phyloP scores from a whole-genome alignment of 2,113 vertebrate species.

The Tor tambroides region DNA sequence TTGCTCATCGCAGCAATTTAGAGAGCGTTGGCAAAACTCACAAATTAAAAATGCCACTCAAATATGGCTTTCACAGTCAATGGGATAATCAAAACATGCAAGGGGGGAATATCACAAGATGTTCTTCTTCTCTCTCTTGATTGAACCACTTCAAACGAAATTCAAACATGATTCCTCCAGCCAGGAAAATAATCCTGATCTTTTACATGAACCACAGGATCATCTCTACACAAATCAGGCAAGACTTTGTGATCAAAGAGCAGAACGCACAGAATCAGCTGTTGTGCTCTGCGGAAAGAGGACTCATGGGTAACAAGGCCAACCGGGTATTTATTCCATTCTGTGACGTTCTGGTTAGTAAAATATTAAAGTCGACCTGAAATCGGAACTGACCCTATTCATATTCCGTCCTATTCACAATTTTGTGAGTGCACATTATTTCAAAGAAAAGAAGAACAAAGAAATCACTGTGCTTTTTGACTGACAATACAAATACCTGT shows the following conservation, averaged over 20 bases:
- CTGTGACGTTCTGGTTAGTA: neutral
- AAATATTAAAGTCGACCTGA: constrained; percentile 3
- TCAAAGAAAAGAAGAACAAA: neutral
- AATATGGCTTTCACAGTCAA: constrained; percentile 35
- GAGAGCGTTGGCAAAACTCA: constrained; percentile 16
- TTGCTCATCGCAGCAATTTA: constrained; percentile 12
- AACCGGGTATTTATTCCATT: constrained; percentile 5
- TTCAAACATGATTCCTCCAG: constrained; percentile 63
- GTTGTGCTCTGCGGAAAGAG: constrained; percentile 50
- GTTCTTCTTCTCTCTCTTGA: constrained; percentile 63
- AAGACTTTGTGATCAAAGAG: constrained; percentile 76
- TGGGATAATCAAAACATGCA: constrained; percentile 49
- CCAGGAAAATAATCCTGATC: constrained; percentile 76
- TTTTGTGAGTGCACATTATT: neutral
- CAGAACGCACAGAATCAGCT: constrained; percentile 65
- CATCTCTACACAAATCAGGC: constrained; percentile 78
- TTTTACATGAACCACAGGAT: constrained; percentile 74
- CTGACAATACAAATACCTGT: too few relatives aligned
- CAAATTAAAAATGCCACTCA: constrained; percentile 40
- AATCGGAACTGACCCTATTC: neutral
- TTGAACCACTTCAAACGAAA: constrained; percentile 75
- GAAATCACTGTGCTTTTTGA: neutral
- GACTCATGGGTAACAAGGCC: constrained; percentile 57
- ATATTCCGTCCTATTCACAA: too few relatives aligned
- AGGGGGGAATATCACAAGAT: constrained; percentile 61